A percentile compares a stretch with the other conserved stretches of the same genome.
Evolutionary conservation across 2,888 invertebrate genomes (phyloP).

Genomic region (Apotomis capreana): DNA sequence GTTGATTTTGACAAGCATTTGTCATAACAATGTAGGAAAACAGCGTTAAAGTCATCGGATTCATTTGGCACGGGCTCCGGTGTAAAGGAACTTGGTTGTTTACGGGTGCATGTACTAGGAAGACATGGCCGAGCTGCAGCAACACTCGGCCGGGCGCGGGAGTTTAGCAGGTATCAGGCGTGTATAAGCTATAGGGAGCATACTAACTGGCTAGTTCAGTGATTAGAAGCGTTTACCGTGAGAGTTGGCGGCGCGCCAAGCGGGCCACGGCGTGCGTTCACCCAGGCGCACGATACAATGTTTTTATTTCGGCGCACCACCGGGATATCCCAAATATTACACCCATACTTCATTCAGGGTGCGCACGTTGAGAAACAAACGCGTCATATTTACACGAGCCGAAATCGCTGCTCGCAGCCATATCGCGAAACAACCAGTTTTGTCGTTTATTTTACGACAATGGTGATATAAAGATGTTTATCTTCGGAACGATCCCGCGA

Average conservation of each 20-base stretch:
- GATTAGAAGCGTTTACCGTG: constrained; percentile 80
- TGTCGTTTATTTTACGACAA: constrained; percentile 53
- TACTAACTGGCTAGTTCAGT: constrained; percentile 70
- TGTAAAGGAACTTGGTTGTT: constrained; percentile 50
- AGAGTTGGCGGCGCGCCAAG: constrained; percentile 78
- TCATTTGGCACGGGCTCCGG: constrained; percentile 39
- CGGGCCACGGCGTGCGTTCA: constrained; percentile 80
- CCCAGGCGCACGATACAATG: constrained; percentile 64
- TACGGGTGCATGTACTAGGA: constrained; percentile 42
- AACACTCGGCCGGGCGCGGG: constrained; percentile 54
- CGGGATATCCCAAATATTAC: constrained; percentile 61
- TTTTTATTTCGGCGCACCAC: constrained; percentile 64
- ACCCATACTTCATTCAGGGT: constrained; percentile 42
- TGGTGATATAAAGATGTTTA: constrained; percentile 54
- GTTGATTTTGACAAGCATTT: constrained; percentile 10
- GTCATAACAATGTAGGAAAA: constrained; percentile 14
- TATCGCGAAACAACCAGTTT: constrained; percentile 43
- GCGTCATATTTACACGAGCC: constrained; percentile 16
- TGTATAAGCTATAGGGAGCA: constrained; percentile 74
- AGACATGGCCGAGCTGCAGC: constrained; percentile 23
- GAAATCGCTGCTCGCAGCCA: constrained; percentile 12
- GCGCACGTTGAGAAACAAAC: constrained; percentile 37
- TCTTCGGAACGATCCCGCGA: constrained; percentile 50
- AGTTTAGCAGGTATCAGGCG: constrained; percentile 71
- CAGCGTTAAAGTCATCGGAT: constrained; percentile 2